Base-by-base conservation (phyloP, 2,797 vertebrate genomes). In the Anguilla obscura region DNA sequence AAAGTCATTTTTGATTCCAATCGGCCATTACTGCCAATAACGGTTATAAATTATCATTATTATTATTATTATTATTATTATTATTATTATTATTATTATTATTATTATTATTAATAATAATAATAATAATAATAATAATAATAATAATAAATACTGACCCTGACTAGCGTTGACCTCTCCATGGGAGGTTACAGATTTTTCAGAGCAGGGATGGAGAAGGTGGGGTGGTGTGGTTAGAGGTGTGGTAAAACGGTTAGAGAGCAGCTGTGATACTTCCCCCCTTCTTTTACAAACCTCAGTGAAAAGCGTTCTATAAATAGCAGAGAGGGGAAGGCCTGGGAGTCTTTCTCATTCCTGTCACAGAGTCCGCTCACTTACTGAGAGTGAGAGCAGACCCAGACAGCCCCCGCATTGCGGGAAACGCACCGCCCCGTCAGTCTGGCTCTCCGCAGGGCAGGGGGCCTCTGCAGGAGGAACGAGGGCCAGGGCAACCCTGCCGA, bases 331-430 rank as follows among this genome's bases (percentile, higher is more conserved):
- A 33, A 60, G 83, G 74, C 74, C 69, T 30, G 16, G 24, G 63
- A 54, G 58, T 60, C 56, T 27, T 82, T 82, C 30, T 86, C 60
- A 84, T 76, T 86, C 50, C 85, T 74, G 71, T 86, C 87, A 85
- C 85, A 84, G 87, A 69, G 45, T 24, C n/a, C 18, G 4, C 33
- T 40, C 30, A 33, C 2, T 16, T 7, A 33, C 85, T 27, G 50
- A 40, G 52, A 56, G 60, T 48, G 85, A 12, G 48, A 27, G 80
- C 58, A 58, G 85, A 82, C 66, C 74, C 45, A 54, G 56, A 85
- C 33, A 69, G 40, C 27, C 50, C 84, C n/a, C 30, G 82, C 79
- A 54, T 74, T 8, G 80, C 33, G 27, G 40, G 58, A 30, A 56
- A 50, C 5, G n/a, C 10, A 27, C 8, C 18, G 33, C 60, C 10